Evolutionary conservation across 2,113 vertebrate species (phyloP).

Genomic region (Gnathonemus longibarbis): DNA sequence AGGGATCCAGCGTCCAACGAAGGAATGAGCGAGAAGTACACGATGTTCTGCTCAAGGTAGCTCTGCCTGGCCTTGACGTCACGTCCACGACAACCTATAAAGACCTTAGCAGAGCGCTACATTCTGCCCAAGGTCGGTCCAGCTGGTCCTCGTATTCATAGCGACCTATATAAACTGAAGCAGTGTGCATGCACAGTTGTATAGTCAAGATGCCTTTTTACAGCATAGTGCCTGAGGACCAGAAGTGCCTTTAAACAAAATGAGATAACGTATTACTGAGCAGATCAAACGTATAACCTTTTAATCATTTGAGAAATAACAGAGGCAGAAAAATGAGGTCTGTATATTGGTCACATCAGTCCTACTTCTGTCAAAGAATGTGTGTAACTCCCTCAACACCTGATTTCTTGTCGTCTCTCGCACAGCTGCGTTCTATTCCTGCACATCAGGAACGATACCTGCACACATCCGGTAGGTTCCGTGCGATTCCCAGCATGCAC

Average conservation of each 20-base stretch:
- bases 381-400: neutral
- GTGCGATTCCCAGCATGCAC: neutral
- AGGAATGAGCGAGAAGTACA: rapidly evolving
- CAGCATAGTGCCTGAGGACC: neutral
- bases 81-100: neutral
- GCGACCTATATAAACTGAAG: neutral
- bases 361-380: neutral
- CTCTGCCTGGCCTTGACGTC: neutral
- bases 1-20: neutral
- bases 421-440: slow-evolving; percentile 60
- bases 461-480: slow-evolving; percentile 43
- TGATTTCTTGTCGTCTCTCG: neutral
- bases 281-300: neutral
- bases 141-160: neutral
- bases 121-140: slow-evolving; percentile 51
- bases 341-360: neutral
- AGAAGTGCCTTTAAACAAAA: neutral
- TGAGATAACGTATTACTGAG: neutral
- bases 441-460: slow-evolving; percentile 41
- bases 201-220: neutral
- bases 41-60: slow-evolving; percentile 53
- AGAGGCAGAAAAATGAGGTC: neutral
- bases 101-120: neutral
- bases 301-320: neutral
- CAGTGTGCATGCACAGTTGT: neutral